Evolutionary conservation across 2,113 vertebrate genomes (phyloP).

Genomic region (Tachycineta bicolor): DNA sequence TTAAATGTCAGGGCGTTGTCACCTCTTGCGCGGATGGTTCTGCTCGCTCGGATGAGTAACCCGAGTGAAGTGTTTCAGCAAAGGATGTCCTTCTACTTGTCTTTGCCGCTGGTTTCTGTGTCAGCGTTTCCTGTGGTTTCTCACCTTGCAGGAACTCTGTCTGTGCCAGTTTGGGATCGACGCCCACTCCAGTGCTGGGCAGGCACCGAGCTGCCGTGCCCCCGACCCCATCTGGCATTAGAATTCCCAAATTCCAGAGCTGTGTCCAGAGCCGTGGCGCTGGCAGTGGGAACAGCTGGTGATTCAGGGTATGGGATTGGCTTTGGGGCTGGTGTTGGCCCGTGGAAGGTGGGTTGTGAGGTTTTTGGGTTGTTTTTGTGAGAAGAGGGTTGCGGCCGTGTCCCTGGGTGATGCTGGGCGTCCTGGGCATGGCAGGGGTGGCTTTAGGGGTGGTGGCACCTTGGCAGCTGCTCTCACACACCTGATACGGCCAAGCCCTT

Average conservation of each 20-base stretch:
- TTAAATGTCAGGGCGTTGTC: not conserved
- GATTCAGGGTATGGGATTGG: not conserved
- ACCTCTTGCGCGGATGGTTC: not conserved
- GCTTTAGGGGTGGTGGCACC: not conserved
- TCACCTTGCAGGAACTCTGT: not conserved
- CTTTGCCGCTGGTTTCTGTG: not conserved
- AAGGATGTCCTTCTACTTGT: not conserved
- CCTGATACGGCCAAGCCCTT: not conserved
- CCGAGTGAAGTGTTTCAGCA: not conserved
- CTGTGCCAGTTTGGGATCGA: too few species aligned
- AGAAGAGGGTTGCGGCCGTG: not conserved
- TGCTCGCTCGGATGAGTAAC: not conserved
- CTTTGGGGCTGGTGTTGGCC: rapidly evolving
- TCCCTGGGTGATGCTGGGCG: not conserved
- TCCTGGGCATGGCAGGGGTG: not conserved
- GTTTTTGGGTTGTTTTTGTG: not conserved
- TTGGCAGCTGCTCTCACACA: not conserved
- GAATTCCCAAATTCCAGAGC: not conserved
- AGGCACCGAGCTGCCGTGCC: not conserved
- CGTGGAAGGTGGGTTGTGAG: rapidly evolving
- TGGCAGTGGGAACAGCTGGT: not conserved
- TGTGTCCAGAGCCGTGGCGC: not conserved
- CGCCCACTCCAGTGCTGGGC: not conserved
- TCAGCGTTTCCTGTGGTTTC: not conserved
- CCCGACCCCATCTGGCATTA: not conserved